Evolutionary conservation across 2,888 invertebrate species (phyloP), one percentile per base, ranked within the genome.

Genomic region (Amiota communis): DNA sequence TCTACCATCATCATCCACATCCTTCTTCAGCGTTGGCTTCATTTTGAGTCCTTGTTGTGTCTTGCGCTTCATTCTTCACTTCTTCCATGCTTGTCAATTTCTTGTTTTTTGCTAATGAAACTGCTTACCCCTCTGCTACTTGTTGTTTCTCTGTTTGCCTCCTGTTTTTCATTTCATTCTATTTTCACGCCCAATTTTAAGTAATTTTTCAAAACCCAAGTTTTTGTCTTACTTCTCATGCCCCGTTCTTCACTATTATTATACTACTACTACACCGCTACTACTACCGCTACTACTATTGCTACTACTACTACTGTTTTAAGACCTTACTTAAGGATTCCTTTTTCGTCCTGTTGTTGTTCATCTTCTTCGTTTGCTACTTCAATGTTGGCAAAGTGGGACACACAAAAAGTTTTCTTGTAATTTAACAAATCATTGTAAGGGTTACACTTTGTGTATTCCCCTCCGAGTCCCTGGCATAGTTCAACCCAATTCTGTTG

Each of bases 111-210:
- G 49, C 68, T 71, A 74, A 74, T 74, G 71, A 70, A 59, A 64
- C 59, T 71, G 57, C 49, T 46, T 49, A 9, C 46, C 53, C 8
- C 46, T 8, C 47, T 53, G 15, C 13, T 17, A 13, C 47, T n/a
- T 6, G 13, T 17, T 15, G 12, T 15, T 53, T 11, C 53, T 11
- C 11, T 11, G 53, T 53, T 12, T 53, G 13, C 13, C 12, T 9
- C 8, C 53, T 23, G 23, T 2, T 11, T 53, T 11, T 53, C 13
- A 53, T 57, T 63, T 49, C 69, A 72, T 74, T 70, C 71, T 68
- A 77, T 78, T 85, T 82, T 84, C 77, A 81, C 76, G 81, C 80
- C 79, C 85, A 80, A 78, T 82, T 83, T 84, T 53, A 63, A 76
- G 83, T 77, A 77, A 83, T 85, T 85, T 84, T 81, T 85, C 79